A percentile compares a stretch with the other conserved stretches of the same genome.
phyloP scores from a whole-genome alignment of 2,888 invertebrate genomes.

The Ichneumon xanthorius region DNA sequence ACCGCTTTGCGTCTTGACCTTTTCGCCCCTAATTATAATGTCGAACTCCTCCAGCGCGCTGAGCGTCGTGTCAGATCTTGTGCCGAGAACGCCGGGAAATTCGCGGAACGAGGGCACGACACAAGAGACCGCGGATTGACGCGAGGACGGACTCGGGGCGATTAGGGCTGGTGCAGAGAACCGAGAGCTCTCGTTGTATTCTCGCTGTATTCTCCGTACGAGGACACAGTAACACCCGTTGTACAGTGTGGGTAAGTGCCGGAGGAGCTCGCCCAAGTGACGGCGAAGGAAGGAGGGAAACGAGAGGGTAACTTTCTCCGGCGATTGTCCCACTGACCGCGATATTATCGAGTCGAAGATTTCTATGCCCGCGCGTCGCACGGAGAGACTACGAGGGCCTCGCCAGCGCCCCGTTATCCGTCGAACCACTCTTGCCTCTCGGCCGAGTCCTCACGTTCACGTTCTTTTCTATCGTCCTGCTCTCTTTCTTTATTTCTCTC shows the following conservation, averaged over 20 bases:
- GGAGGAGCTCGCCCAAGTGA: slow-evolving; percentile 58
- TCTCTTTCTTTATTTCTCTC: slow-evolving; percentile 19
- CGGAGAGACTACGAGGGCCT: slow-evolving; percentile 12
- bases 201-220: slow-evolving; percentile 4
- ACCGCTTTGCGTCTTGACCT: background rate
- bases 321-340: slow-evolving; percentile 83
- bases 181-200: slow-evolving; percentile 4
- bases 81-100: background rate
- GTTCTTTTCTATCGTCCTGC: slow-evolving; percentile 28
- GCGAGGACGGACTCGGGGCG: slow-evolving; percentile 25
- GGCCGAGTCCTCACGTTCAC: slow-evolving; percentile 26
- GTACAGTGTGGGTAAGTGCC: slow-evolving; percentile 26
- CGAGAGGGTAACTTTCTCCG: slow-evolving; percentile 82
- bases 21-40: background rate
- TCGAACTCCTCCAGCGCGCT: background rate
- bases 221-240: slow-evolving; percentile 22
- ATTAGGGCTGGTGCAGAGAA: slow-evolving; percentile 10
- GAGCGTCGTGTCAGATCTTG: background rate
- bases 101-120: slow-evolving; percentile 50
- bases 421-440: slow-evolving; percentile 21
- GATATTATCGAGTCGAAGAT: slow-evolving; percentile 81
- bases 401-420: slow-evolving; percentile 33
- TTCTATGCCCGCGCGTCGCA: slow-evolving; percentile 72
- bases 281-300: slow-evolving; percentile 69
- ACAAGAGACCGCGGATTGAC: slow-evolving; percentile 30